These are phyloP conservation scores for Aphelocoma californica DNA, from an alignment of 2,797 vertebrate species.

Conservation along the genomic window DNA sequence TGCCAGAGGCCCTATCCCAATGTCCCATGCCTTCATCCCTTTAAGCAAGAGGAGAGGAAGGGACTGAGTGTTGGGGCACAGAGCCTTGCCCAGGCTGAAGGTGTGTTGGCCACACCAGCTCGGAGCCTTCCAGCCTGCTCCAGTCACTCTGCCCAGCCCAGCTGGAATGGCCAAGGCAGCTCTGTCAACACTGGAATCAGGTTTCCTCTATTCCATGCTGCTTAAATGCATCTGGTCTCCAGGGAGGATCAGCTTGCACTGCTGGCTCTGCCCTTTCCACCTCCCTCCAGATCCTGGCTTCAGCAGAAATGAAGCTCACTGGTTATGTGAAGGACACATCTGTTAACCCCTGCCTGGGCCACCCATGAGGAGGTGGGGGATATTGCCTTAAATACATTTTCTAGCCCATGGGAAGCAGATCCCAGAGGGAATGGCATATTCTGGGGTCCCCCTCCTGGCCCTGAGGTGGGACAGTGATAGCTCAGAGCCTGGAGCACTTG, in stretches of 20 bases:
- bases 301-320: neutral
- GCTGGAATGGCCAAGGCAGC: neutral
- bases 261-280: conserved; percentile 33
- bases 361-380: neutral
- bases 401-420: neutral
- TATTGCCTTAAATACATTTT: neutral
- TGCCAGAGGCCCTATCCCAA: fast-evolving
- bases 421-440: fast-evolving
- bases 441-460: neutral
- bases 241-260: conserved; percentile 24
- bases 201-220: conserved; percentile 8
- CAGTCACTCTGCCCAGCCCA: neutral
- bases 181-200: neutral
- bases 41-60: neutral
- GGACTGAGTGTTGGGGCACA: fast-evolving
- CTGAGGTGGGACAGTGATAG: neutral
- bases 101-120: neutral
- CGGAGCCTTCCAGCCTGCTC: neutral
- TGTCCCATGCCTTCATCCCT: fast-evolving
- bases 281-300: neutral
- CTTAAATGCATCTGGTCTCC: neutral
- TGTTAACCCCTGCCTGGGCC: neutral
- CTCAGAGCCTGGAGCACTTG: neutral
- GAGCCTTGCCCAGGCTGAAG: neutral
- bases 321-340: neutral